Conservation (phyloP, 1,140 invertebrate genomes). For the Colletes gigas region DNA sequence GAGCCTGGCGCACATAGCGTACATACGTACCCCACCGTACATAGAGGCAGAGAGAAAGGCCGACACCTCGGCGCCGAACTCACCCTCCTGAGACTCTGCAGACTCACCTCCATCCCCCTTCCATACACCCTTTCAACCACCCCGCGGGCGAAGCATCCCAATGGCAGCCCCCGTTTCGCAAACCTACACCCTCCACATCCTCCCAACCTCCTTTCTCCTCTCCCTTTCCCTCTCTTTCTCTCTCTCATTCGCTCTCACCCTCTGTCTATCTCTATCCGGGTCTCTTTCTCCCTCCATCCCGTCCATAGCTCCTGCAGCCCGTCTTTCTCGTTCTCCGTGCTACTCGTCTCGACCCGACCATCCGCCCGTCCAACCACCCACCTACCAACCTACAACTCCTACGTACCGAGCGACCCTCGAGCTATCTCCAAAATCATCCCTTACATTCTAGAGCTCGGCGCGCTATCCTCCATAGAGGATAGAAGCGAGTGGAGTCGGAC, state of each 20-base stretch:
- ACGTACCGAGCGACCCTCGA: constrained; percentile 76
- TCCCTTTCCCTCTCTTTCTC: constrained; percentile 34
- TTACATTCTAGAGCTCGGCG: constrained; percentile 75
- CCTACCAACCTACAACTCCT: constrained; percentile 66
- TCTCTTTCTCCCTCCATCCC: constrained; percentile 30
- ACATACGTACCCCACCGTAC: constrained; percentile 7
- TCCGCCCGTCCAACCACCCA: constrained; percentile 44
- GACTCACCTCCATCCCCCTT: constrained; percentile 77
- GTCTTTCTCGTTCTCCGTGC: constrained; percentile 46
- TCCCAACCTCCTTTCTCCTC: constrained; percentile 55
- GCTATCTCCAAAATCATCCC: constrained; percentile 82
- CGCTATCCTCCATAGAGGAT: constrained; percentile 72
- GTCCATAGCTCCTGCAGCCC: neutral
- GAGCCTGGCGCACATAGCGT: constrained; percentile 22
- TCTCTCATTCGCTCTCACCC: constrained; percentile 15
- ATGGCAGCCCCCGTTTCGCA: constrained; percentile 73
- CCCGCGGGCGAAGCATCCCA: constrained; percentile 71
- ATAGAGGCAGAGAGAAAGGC: constrained; percentile 63
- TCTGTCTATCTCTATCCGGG: constrained; percentile 30
- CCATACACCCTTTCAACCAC: constrained; percentile 61
- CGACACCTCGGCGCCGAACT: constrained; percentile 81
- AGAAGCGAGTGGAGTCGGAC: constrained; percentile 65
- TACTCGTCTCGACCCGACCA: constrained; percentile 66
- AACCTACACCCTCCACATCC: constrained; percentile 67
- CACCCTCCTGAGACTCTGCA: constrained; percentile 80